Conservation (phyloP, 2,888 invertebrate genomes). For the Chamaedrilus cognettii region DNA sequence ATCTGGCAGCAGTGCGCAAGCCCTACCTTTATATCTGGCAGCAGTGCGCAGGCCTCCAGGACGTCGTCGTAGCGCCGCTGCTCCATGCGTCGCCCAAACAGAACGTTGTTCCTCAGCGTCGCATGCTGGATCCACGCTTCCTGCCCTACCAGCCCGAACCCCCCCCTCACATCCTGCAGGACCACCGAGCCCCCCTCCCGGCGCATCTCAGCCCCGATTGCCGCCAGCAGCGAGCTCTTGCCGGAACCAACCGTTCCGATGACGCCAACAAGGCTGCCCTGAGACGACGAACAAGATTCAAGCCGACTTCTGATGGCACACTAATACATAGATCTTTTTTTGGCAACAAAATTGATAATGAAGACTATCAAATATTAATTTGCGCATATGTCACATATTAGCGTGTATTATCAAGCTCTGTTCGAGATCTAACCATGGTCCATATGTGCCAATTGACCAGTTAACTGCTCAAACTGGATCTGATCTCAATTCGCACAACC, state of each 20-base stretch:
- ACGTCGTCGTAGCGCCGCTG: slow-evolving; percentile 62
- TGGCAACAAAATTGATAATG: too few species aligned
- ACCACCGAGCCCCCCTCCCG: slow-evolving; percentile 66
- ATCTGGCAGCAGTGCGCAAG: too few species aligned
- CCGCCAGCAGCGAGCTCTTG: slow-evolving; percentile 82
- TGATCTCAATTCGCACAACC: too few species aligned
- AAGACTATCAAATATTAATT: too few species aligned
- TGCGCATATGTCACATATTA: too few species aligned
- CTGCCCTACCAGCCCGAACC: slow-evolving; percentile 71
- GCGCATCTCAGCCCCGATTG: slow-evolving; percentile 82
- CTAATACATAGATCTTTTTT: neutral
- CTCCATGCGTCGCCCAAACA: slow-evolving; percentile 86
- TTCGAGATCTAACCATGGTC: too few species aligned
- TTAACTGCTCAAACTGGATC: too few species aligned
- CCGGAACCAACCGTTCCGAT: slow-evolving; percentile 90
- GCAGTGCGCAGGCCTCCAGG: slow-evolving; percentile 81
- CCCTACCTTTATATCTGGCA: slow-evolving; percentile 67
- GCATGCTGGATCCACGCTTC: slow-evolving; percentile 91
- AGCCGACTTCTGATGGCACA: neutral
- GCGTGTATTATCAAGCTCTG: too few species aligned
- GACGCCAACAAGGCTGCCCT: slow-evolving; percentile 70
- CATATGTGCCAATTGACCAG: too few species aligned
- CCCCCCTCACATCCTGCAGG: slow-evolving; percentile 37
- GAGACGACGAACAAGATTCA: neutral
- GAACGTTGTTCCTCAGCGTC: slow-evolving; percentile 87